Conservation (phyloP, 2,888 invertebrate species). For the Cephus nigrinus region DNA sequence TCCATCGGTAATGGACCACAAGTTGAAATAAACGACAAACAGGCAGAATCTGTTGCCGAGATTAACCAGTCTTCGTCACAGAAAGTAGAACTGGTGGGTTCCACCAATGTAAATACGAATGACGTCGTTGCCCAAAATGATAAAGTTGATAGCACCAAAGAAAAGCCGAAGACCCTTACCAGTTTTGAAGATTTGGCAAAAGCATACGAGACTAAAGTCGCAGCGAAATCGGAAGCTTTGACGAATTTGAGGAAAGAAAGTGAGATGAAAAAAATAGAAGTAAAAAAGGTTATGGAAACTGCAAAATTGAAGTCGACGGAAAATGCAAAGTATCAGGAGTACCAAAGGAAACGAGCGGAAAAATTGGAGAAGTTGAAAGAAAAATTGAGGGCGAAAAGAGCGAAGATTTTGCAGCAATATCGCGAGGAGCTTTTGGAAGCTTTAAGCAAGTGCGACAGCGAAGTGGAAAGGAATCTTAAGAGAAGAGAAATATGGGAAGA, state of each 20-base stretch:
- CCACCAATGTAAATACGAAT: background rate
- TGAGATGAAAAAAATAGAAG: constrained; percentile 23
- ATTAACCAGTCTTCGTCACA: background rate
- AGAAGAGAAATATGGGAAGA: constrained; percentile 33
- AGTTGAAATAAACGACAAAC: background rate
- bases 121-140: background rate
- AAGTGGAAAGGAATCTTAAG: constrained; percentile 26
- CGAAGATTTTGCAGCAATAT: constrained; percentile 34
- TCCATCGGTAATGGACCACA: background rate
- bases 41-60: background rate
- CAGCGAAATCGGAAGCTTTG: constrained; percentile 30
- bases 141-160: background rate
- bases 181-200: constrained; percentile 19
- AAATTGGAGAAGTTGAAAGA: constrained; percentile 36
- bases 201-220: constrained; percentile 18
- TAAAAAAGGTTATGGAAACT: constrained; percentile 24
- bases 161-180: background rate
- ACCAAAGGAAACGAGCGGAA: constrained; percentile 30
- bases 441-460: constrained; percentile 21
- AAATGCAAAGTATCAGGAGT: constrained; percentile 23
- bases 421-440: constrained; percentile 34
- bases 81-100: background rate
- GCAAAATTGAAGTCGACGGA: constrained; percentile 20
- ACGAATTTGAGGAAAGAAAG: constrained; percentile 28
- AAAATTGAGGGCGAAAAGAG: constrained; percentile 34